A percentile compares a stretch with the other conserved stretches of the same genome.
Evolutionary conservation across 2,113 vertebrate genomes (phyloP).

Genomic region (Stomatorhinus ivindoensis): DNA sequence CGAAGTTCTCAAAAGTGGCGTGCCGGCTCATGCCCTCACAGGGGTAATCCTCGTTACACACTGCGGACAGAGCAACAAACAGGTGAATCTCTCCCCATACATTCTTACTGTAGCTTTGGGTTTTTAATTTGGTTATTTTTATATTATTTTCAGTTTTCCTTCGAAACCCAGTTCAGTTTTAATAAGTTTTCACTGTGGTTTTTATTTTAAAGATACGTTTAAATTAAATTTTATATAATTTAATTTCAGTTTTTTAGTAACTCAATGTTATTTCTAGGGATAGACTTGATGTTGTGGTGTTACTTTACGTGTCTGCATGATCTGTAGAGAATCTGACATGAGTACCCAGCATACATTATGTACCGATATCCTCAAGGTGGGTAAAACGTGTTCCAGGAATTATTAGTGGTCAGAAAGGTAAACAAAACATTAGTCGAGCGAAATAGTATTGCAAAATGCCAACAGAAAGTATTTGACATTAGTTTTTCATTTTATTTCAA

Average conservation of each 20-base stretch:
- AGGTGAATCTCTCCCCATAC: not conserved
- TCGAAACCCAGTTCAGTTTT: not conserved
- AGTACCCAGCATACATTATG: not conserved
- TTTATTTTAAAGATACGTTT: not conserved
- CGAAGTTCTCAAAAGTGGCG: constrained; percentile 96
- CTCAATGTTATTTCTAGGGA: not conserved
- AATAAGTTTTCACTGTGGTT: not conserved
- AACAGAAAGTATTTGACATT: not conserved
- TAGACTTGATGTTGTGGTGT: not conserved
- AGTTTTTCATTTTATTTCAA: not conserved
- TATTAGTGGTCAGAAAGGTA: not conserved
- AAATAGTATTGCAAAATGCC: not conserved
- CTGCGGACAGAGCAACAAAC: constrained; percentile 44
- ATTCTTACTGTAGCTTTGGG: not conserved
- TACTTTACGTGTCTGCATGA: not conserved
- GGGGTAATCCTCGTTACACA: constrained; percentile 88
- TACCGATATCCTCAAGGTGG: not conserved
- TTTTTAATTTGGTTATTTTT: not conserved
- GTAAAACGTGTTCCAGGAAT: not conserved
- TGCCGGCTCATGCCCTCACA: constrained; percentile 98
- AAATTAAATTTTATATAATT: not conserved
- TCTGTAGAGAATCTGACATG: not conserved
- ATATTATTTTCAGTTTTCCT: not conserved
- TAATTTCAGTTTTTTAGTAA: not conserved
- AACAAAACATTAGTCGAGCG: not conserved